These are phyloP conservation scores for Drosophila erecta DNA, from an alignment of 1,140 invertebrate species.

Conservation along the genomic window DNA sequence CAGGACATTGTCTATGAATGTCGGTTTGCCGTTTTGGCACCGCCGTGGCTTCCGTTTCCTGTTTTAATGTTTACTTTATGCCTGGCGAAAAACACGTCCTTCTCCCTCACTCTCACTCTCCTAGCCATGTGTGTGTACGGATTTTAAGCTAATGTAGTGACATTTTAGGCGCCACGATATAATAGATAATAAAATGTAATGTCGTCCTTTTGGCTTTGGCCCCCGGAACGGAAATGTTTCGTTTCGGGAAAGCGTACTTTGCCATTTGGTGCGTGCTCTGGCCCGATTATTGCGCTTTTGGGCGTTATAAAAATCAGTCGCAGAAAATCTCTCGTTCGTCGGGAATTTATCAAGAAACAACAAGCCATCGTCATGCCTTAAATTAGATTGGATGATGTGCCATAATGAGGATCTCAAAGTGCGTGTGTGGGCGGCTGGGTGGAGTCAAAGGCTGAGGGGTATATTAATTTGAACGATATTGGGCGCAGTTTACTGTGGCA, in stretches of 20 bases:
- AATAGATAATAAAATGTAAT: constrained; percentile 83
- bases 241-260: constrained; percentile 14
- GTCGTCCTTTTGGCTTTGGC: constrained; percentile 66
- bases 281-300: constrained; percentile 70
- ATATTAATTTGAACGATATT: constrained; percentile 21
- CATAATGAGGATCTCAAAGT: constrained; percentile 61
- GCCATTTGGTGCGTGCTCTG: constrained; percentile 58
- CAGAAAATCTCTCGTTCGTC: constrained; percentile 57
- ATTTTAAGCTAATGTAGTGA: constrained; percentile 79
- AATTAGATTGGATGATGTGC: constrained; percentile 81
- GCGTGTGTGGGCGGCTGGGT: constrained; percentile 2
- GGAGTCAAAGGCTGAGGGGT: constrained; percentile 4
- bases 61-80: constrained; percentile 82
- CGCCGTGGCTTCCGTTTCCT: constrained; percentile 70
- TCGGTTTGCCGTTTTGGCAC: constrained; percentile 57
- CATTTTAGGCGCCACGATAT: constrained; percentile 74
- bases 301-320: constrained; percentile 74
- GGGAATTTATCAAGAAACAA: constrained; percentile 62
- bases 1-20: constrained; percentile 40
- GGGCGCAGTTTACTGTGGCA: neutral
- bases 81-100: constrained; percentile 33
- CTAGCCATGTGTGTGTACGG: constrained; percentile 26
- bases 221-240: constrained; percentile 28
- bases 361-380: constrained; percentile 50
- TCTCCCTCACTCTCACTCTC: neutral